A percentile compares a stretch with the other conserved stretches of the same genome.
These are phyloP conservation scores for Grus americana DNA, from an alignment of 2,113 vertebrate species.

Conservation along the genomic window DNA sequence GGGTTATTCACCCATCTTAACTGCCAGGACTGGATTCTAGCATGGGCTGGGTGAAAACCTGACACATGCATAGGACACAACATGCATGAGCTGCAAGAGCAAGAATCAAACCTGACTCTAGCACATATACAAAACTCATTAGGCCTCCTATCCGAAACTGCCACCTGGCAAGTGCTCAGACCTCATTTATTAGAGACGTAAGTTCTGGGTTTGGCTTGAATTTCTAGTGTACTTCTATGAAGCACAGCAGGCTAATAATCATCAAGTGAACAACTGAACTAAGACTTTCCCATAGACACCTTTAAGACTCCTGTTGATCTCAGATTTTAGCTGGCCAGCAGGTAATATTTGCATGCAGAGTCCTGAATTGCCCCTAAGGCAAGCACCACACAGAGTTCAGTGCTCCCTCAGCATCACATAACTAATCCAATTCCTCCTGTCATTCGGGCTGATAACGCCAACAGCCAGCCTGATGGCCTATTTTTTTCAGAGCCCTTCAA, in stretches of 20 bases:
- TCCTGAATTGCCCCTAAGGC: background rate
- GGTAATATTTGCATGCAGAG: background rate
- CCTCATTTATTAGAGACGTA: background rate
- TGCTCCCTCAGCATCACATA: background rate
- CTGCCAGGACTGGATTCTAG: background rate
- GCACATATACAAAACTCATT: background rate
- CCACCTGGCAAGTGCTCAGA: background rate
- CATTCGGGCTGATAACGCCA: conserved; percentile 23
- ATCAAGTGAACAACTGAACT: background rate
- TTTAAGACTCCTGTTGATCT: background rate
- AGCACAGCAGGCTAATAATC: background rate
- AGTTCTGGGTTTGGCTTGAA: background rate
- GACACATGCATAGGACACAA: background rate
- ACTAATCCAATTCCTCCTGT: conserved; percentile 30
- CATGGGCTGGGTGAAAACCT: background rate
- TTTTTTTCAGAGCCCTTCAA: conserved; percentile 61
- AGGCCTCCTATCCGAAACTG: background rate
- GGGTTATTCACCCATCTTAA: background rate
- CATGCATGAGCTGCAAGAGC: rapidly evolving
- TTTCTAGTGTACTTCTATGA: background rate
- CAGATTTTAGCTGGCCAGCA: background rate
- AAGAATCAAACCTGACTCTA: background rate
- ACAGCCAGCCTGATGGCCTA: conserved; percentile 36
- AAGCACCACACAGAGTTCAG: background rate
- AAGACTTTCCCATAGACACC: background rate